A percentile compares a stretch with the other conserved stretches of the same genome.
phyloP scores from a whole-genome alignment of 2,797 vertebrate genomes.

The Parotocinclus haroldoi region DNA sequence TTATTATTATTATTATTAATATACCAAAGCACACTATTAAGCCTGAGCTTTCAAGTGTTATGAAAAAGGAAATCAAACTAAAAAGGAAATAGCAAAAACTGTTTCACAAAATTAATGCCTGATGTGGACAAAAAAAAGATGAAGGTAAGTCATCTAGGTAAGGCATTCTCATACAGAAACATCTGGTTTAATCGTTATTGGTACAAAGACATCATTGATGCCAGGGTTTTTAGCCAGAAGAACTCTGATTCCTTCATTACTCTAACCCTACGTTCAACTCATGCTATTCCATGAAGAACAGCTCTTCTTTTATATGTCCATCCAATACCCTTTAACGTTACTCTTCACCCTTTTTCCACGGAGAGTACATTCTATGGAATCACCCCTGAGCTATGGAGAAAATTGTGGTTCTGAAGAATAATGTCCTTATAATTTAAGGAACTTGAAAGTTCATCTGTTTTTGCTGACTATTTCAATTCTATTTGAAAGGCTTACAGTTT shows the following conservation, averaged over 20 bases:
- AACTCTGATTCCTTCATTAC: constrained; percentile 52
- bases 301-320: constrained; percentile 35
- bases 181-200: constrained; percentile 61
- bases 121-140: constrained; percentile 55
- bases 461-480: too few species aligned
- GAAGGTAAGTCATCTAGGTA: constrained; percentile 54
- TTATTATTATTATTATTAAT: too few species aligned
- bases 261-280: constrained; percentile 41
- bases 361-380: too few species aligned
- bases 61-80: constrained; percentile 57
- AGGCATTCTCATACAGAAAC: constrained; percentile 48
- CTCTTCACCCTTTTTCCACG: constrained; percentile 10
- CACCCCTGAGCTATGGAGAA: too few species aligned
- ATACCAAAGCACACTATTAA: constrained; percentile 45
- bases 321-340: constrained; percentile 28
- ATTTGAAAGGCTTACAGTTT: background rate
- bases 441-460: too few species aligned
- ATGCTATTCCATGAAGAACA: constrained; percentile 34
- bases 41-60: constrained; percentile 48
- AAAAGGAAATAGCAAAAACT: constrained; percentile 53
- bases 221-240: constrained; percentile 46
- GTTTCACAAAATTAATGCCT: constrained; percentile 57
- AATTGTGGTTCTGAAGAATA: too few species aligned
- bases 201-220: constrained; percentile 48
- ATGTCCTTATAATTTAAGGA: too few species aligned